Conservation (phyloP, 2,797 vertebrate species). For the Catamblyrhynchus diadema region DNA sequence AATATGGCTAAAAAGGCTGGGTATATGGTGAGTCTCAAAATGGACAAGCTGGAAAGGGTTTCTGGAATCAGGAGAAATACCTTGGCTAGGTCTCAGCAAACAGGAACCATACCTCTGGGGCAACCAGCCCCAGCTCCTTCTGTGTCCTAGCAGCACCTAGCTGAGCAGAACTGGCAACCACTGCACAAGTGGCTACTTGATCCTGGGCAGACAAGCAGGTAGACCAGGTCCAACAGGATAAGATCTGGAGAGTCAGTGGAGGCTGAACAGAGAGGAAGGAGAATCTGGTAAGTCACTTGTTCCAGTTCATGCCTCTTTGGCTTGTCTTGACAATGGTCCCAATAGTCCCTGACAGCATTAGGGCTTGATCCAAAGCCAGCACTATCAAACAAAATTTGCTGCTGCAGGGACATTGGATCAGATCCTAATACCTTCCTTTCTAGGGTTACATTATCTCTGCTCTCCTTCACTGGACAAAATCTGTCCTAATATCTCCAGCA, state of each 20-base stretch:
- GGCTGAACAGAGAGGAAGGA: slow-evolving; percentile 68
- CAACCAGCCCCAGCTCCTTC: slow-evolving; percentile 32
- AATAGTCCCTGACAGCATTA: not conserved
- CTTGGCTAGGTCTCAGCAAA: slow-evolving; percentile 71
- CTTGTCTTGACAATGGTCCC: not conserved
- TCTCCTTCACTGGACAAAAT: not conserved
- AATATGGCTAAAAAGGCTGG: not conserved
- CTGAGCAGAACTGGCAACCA: not conserved
- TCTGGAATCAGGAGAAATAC: slow-evolving; percentile 58
- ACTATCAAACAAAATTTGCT: not conserved
- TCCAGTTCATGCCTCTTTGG: not conserved
- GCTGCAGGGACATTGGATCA: not conserved
- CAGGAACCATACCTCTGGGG: slow-evolving; percentile 21
- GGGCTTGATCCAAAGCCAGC: not conserved
- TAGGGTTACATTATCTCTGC: not conserved
- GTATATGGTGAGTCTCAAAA: not conserved
- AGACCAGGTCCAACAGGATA: slow-evolving; percentile 75
- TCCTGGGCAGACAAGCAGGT: not conserved
- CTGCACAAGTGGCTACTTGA: not conserved
- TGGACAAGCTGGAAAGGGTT: not conserved
- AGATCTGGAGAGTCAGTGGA: slow-evolving; percentile 78
- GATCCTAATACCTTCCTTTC: not conserved
- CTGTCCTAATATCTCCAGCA: not conserved
- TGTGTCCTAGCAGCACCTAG: not conserved
- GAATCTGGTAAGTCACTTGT: slow-evolving; percentile 74